phyloP scores from a whole-genome alignment of 2,113 vertebrate species.

The Fulica atra region DNA sequence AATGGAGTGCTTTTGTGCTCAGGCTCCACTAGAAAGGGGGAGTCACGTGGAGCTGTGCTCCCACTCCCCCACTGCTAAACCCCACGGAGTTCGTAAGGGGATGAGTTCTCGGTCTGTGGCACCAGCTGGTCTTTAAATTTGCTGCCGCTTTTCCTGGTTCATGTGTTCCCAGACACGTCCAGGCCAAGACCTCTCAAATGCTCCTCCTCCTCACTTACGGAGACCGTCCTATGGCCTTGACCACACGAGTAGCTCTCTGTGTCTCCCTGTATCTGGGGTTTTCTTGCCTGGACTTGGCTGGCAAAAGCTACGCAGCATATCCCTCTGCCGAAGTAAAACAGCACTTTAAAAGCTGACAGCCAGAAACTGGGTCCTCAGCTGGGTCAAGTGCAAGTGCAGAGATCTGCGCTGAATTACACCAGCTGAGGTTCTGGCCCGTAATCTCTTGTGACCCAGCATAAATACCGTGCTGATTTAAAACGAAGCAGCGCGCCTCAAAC shows the following conservation, averaged over 20 bases:
- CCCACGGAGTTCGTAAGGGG: not conserved
- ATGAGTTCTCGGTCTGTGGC: not conserved
- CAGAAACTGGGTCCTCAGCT: slow-evolving; percentile 5
- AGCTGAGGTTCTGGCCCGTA: not conserved
- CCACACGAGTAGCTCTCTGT: not conserved
- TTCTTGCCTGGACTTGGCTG: not conserved
- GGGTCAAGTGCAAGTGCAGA: not conserved
- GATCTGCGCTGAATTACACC: not conserved
- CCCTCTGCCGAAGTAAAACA: not conserved
- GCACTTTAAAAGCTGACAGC: slow-evolving; percentile 7
- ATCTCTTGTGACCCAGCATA: not conserved
- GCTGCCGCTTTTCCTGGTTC: not conserved
- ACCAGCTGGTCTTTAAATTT: not conserved
- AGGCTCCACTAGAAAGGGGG: not conserved
- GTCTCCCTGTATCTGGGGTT: not conserved
- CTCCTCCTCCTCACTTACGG: not conserved
- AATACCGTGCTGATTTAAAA: not conserved
- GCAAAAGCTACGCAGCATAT: not conserved
- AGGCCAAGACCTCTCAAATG: not conserved
- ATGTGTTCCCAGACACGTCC: rapidly evolving
- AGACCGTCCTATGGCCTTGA: not conserved
- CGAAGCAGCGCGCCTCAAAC: not conserved
- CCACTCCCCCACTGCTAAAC: not conserved
- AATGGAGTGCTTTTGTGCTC: not conserved
- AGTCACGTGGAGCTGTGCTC: not conserved